Base-by-base conservation (phyloP, 2,113 vertebrate genomes). In the Plestiodon gilberti region DNA sequence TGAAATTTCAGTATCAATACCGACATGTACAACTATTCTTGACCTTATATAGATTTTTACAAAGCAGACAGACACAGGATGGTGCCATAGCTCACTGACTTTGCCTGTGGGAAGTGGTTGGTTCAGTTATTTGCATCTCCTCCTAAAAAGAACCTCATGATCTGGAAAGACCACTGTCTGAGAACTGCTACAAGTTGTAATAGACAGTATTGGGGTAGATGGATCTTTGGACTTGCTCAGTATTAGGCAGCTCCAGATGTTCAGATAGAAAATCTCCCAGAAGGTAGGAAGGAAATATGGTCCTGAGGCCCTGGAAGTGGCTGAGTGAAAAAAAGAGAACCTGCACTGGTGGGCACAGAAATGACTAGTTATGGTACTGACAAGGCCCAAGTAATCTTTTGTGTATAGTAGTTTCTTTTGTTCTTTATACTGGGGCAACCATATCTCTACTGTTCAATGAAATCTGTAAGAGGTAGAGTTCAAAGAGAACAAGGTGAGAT, bases 401-500 rank as follows among this genome's bases (percentile, higher is more conserved):
- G 28, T 48, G 48, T 74, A 28, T 33, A 77, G 9, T 25, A 75
- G 11, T 67, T 77, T 62, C 52, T 48, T 48, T 84, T 40, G 59
- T 67, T 65, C 38, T 77, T 77, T 33, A 84, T 38, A 15, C 17
- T 38, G 55, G 35, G 83, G 43, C 23, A 78, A 78, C 76, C 6
- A n/a, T 67, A 35, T n/a, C 22, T 77, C 18, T 4, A 57, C 25
- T 33, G 33, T 52, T 82, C 57, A 71, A 59, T 25, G n/a, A 30
- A 25, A 23, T 82, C 28, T 71, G 20, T 57, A 71, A 59, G 55
- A 57, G 35, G 59, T 61, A 30, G 25, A 20, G 18, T 40, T 3
- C 22, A 71, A 57, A 20, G 18, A 35, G n/a, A 83, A 40, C 22
- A 84, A 81, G 77, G 25, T 57, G 77, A 23, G 73, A 88, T 88